phyloP scores from a whole-genome alignment of 1,140 invertebrate genomes.

The Acyrthosiphon pisum region DNA sequence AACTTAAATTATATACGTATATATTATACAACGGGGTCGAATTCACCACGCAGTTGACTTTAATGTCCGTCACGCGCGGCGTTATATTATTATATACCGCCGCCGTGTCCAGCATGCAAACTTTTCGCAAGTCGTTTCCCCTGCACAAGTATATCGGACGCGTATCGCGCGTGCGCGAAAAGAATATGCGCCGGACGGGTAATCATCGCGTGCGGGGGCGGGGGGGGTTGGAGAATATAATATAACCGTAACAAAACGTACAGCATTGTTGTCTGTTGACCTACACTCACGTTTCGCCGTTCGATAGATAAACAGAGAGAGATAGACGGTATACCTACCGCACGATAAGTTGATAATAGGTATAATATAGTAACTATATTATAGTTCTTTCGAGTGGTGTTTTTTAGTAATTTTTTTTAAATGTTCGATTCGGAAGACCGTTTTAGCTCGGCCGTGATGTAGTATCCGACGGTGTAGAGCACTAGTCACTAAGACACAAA shows the following conservation, averaged over 20 bases:
- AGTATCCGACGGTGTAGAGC: background rate
- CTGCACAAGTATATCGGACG: background rate
- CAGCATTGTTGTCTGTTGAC: background rate
- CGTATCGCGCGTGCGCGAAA: background rate
- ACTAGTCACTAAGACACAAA: background rate
- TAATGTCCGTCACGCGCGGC: background rate
- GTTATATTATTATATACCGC: background rate
- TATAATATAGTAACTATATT: no score
- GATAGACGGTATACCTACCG: background rate
- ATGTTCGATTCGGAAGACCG: background rate
- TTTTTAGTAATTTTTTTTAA: background rate
- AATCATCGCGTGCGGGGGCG: background rate
- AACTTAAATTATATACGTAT: background rate
- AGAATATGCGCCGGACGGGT: background rate
- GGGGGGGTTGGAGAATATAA: background rate
- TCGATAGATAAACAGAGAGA: background rate
- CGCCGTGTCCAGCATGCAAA: background rate
- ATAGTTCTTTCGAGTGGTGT: background rate
- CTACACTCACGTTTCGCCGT: background rate
- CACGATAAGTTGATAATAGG: background rate
- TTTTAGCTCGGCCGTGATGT: background rate
- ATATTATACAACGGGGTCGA: background rate
- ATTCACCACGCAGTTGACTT: background rate
- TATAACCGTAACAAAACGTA: background rate
- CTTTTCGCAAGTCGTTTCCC: background rate